Evolutionary conservation across 2,113 vertebrate species (phyloP).

Genomic region (Protobothrops flavoviridis): DNA sequence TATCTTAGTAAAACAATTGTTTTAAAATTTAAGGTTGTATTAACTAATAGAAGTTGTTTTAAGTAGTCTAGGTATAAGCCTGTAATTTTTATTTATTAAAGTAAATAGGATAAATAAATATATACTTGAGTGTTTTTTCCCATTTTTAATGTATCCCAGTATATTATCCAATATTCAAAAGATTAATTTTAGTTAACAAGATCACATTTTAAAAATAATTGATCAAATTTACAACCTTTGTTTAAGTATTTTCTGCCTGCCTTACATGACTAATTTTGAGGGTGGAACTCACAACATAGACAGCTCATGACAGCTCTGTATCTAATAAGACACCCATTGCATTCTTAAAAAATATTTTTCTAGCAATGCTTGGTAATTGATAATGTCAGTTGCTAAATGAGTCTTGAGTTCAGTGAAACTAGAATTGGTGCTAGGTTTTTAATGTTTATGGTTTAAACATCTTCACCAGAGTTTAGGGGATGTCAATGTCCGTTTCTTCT

Average conservation of each 20-base stretch:
- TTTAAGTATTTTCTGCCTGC: conserved; percentile 19
- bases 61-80: neutral
- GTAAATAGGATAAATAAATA: neutral
- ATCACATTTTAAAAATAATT: neutral
- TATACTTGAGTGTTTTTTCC: neutral
- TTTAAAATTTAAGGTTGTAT: neutral
- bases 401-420: neutral
- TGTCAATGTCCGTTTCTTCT: no score
- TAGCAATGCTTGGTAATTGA: neutral
- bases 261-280: neutral
- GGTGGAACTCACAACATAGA: conserved; percentile 22
- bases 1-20: neutral
- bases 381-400: neutral
- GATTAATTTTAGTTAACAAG: neutral
- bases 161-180: neutral
- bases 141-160: no score
- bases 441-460: neutral
- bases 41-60: neutral
- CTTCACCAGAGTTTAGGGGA: no score
- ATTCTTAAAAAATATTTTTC: neutral
- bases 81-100: neutral
- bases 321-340: neutral
- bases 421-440: neutral
- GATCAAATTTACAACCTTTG: neutral
- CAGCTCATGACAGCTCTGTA: neutral